These are phyloP conservation scores for Hanleya hanleyi DNA, from an alignment of 2,888 invertebrate genomes.

Conservation along the genomic window DNA sequence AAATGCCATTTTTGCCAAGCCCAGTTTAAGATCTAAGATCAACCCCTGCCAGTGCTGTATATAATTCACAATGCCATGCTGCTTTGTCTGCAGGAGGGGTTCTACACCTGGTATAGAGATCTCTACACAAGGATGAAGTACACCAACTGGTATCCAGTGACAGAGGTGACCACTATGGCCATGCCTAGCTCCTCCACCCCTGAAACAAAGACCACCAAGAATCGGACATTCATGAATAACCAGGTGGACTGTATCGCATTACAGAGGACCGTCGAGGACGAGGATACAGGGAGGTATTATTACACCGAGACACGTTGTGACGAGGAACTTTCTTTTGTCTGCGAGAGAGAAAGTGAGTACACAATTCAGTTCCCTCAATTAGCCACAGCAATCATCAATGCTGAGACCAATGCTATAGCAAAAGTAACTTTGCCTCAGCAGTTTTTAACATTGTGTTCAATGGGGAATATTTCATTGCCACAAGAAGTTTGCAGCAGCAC, in stretches of 20 bases:
- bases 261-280: neutral
- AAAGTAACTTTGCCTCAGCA: no score
- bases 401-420: no score
- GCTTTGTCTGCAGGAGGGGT: neutral
- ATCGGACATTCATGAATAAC: no score
- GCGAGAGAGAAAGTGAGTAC: conserved; percentile 1
- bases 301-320: neutral
- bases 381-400: no score
- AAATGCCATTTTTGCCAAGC: no score
- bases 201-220: no score
- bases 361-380: neutral
- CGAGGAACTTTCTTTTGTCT: neutral
- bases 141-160: neutral
- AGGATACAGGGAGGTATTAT: neutral
- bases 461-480: no score
- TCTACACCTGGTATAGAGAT: neutral
- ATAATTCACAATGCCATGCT: neutral
- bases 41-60: no score
- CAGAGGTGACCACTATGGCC: neutral
- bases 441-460: no score
- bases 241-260: neutral
- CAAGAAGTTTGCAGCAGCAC: no score
- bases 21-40: no score
- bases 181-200: neutral
- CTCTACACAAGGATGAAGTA: neutral